Evolutionary conservation across 2,888 invertebrate species (phyloP), one percentile per base, ranked within the genome.

Genomic region (Leucophenga montana): DNA sequence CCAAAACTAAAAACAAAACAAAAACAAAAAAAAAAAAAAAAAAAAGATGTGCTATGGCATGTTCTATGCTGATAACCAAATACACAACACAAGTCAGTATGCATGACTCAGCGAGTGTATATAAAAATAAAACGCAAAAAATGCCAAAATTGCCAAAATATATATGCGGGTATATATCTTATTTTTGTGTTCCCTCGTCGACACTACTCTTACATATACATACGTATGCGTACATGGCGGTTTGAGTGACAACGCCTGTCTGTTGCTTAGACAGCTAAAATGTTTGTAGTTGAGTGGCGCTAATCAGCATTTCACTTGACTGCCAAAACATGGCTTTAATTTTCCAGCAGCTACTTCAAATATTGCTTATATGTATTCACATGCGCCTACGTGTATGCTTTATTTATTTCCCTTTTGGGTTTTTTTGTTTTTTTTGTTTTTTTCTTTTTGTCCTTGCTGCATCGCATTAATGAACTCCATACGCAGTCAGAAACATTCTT

Each of bases 401-500:
- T 20, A 16, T 59, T 13, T 64, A 22, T 66, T 68, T 68, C 54
- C n/a, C n/a, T n/a, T n/a, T n/a, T n/a, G 39, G 33, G 3, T 48
- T 57, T 48, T 56, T 64, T 64, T 67, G 50, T 69, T 48, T 65
- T 59, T 68, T 66, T 18, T 57, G 67, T 27, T 16, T 56, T 33
- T 22, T 16, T 31, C 39, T 39, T 54, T 4, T 54, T 54, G 1
- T 54, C 18, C 16, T 18, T 39, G 13, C 8, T 20, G 20, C 1
- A 20, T 56, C 9, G 11, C 22, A 71, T 76, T 77, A 77, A 76
- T 76, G 72, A 77, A 77, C 73, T 71, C 75, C 75, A 71, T 71
- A 69, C 50, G 50, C 65, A 39, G 1, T 3, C 39, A 5, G 9
- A 8, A 13, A 16, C 16, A 27, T n/a, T 0, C 59, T 31, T 61